These are phyloP conservation scores for Troides aeacus DNA, from an alignment of 2,888 invertebrate genomes.

Conservation along the genomic window DNA sequence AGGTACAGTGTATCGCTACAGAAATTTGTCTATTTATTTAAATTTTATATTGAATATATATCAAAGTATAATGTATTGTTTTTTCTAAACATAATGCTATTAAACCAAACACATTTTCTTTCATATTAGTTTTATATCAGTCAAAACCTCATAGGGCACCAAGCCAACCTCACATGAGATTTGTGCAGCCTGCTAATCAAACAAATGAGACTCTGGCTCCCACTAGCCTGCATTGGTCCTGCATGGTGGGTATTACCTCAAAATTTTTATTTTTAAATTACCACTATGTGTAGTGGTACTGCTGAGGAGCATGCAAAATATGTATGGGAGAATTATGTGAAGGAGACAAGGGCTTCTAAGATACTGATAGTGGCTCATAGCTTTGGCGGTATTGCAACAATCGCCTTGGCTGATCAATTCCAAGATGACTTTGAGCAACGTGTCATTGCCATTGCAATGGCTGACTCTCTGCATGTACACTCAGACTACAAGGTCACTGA, in stretches of 20 bases:
- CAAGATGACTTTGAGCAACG: conserved; percentile 75
- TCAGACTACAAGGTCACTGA: conserved; percentile 57
- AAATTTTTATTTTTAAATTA: too few relatives aligned
- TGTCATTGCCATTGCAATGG: conserved; percentile 87
- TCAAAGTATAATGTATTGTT: too few relatives aligned
- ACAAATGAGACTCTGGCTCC: too few relatives aligned
- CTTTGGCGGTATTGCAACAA: conserved; percentile 86
- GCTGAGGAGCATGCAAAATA: conserved; percentile 83
- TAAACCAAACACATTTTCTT: neutral
- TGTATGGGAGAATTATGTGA: conserved; percentile 85
- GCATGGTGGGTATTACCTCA: too few relatives aligned
- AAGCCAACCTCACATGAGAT: too few relatives aligned
- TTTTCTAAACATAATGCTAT: neutral
- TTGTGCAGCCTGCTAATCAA: too few relatives aligned
- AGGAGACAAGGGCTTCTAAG: conserved; percentile 76
- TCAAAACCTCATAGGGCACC: too few relatives aligned
- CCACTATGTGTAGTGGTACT: conserved; percentile 77
- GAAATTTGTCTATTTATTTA: neutral
- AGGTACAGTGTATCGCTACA: neutral
- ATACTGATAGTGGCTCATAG: conserved; percentile 90
- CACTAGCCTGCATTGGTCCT: too few relatives aligned
- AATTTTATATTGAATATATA: neutral
- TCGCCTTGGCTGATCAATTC: conserved; percentile 77
- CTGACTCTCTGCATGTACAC: conserved; percentile 86
- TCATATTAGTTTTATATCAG: neutral